Evolutionary conservation across 2,113 vertebrate genomes (phyloP).

Genomic region (Lethenteron reissneri): DNA sequence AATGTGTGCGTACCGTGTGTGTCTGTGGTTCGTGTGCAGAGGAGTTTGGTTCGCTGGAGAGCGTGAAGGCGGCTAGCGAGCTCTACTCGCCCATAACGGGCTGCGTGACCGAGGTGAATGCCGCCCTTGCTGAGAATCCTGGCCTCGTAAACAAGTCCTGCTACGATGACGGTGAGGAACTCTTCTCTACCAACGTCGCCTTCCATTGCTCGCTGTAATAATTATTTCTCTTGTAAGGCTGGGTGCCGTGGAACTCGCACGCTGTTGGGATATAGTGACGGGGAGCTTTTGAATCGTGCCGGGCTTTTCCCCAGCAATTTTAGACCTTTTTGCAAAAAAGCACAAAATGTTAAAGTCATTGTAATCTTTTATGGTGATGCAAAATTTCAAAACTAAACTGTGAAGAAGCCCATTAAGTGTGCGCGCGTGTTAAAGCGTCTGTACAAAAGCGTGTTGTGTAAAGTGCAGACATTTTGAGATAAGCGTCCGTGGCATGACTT

Average conservation of each 20-base stretch:
- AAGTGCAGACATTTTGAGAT: too few species aligned
- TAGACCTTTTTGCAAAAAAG: not conserved
- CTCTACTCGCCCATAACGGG: constrained; percentile 79
- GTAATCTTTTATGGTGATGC: too few species aligned
- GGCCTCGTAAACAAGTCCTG: constrained; percentile 89
- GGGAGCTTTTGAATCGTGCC: not conserved
- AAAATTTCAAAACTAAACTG: too few species aligned
- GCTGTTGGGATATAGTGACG: not conserved
- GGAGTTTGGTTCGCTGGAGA: constrained; percentile 91
- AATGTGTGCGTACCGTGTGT: too few species aligned
- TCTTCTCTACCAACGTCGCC: not conserved
- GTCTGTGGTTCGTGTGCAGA: constrained; percentile 25
- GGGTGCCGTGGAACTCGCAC: not conserved
- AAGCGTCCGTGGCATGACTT: too few species aligned
- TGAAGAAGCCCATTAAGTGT: too few species aligned
- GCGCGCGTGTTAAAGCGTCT: too few species aligned
- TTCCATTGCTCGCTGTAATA: not conserved
- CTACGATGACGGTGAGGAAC: constrained; percentile 54
- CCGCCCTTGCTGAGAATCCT: constrained; percentile 57
- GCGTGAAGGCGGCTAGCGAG: constrained; percentile 93
- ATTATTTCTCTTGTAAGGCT: not conserved
- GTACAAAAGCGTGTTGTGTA: too few species aligned
- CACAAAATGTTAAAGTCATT: not conserved
- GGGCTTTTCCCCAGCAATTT: constrained; percentile 15
- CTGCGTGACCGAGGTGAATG: constrained; percentile 67